Base-by-base conservation (phyloP, 2,797 vertebrate species). In the Nyctibius grandis region DNA sequence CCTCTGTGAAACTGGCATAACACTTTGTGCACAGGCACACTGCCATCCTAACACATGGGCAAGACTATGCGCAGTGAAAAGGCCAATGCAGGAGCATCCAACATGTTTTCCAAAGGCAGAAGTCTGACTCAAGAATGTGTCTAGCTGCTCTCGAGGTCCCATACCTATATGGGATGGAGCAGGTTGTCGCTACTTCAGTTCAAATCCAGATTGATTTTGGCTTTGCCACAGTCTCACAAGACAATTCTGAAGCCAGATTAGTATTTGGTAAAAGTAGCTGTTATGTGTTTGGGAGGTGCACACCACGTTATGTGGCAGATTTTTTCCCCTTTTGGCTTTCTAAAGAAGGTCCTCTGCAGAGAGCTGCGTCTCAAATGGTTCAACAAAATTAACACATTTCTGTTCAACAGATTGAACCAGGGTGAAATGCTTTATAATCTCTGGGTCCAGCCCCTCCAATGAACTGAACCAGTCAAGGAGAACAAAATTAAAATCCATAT, bases 41-140 rank as follows among this genome's bases (percentile, higher is more conserved):
- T 95, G 96, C 96, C 95, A 96, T 91, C 53, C 33, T 48, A 92
- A 96, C 96, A 96, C 95, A 96, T 94, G 96, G 96, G 92, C 93
- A 89, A 94, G 84, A 83, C 81, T 80, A 21, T 15, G 31, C 1
- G 0, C 92, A 95, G 92, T 89, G 96, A 97, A 96, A 95, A 95
- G 96, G 95, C 90, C 92, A 85, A 69, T 0, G 11, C 0, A 0
- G 80, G 88, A 96, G 92, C 86, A 92, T 69, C 86, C 92, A 95
- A 64, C 47, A 31, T 36, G 78, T 92, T 92, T 92, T 88, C 84
- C 19, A 12, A 94, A 95, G 91, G 81, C 94, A 88, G 57, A 48
- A 94, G 72, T 72, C 88, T 80, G 57, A 83, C 68, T 91, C 86
- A 85, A 87, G 95, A 94, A 92, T 78, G 78, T 42, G 54, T 85